Percentiles rank a stretch among this genome's conserved stretches.
These are phyloP conservation scores for Porites evermanni DNA, from an alignment of 92 coral and sea anemone genomes.

Conservation along the genomic window DNA sequence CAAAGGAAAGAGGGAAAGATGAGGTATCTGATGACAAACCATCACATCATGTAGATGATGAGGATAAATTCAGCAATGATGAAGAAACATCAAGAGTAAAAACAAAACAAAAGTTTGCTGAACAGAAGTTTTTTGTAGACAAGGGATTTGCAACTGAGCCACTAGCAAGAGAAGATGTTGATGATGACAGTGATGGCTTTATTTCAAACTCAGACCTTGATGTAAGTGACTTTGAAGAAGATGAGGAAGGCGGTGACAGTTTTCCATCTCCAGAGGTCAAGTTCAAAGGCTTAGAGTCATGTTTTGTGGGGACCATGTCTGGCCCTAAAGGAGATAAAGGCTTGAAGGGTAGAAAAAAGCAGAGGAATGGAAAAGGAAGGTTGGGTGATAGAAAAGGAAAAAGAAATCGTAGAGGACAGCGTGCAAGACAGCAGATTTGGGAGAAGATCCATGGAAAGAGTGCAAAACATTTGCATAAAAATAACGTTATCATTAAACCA, in stretches of 20 bases:
- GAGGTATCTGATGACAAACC: not conserved
- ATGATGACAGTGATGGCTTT: constrained; percentile 1
- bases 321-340: constrained; percentile 6
- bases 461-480: constrained; percentile 76
- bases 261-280: not conserved
- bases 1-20: not conserved
- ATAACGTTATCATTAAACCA: constrained; percentile 5
- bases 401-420: constrained; percentile 84
- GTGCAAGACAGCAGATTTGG: constrained; percentile 86
- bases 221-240: not conserved
- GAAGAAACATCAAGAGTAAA: not conserved
- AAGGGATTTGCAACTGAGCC: not conserved
- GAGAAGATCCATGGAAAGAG: constrained; percentile 78
- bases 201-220: constrained; percentile 2
- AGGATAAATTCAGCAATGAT: not conserved
- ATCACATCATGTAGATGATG: not conserved
- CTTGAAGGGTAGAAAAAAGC: not conserved
- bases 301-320: constrained; percentile 75
- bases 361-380: constrained; percentile 39
- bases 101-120: not conserved
- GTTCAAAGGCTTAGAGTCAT: constrained; percentile 59
- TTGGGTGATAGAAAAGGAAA: constrained; percentile 9
- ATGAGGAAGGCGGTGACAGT: not conserved
- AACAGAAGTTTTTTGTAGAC: not conserved
- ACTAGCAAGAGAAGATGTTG: constrained; percentile 16